Percentiles rank a stretch among this genome's conserved stretches.
Conservation (phyloP, 2,888 invertebrate genomes). For the Drosophila nr. fundita region DNA sequence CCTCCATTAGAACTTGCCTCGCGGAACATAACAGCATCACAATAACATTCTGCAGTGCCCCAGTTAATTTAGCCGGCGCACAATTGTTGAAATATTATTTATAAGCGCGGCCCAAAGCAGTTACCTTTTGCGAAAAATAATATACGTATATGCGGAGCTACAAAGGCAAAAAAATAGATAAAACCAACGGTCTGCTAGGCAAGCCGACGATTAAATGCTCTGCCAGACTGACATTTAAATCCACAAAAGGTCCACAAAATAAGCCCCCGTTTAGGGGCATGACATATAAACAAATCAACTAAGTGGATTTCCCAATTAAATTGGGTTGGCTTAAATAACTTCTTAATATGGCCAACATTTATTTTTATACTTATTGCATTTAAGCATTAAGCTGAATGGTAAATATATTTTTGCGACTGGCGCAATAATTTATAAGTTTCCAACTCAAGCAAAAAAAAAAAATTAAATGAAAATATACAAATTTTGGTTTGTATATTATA, state of each 20-base stretch:
- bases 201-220: background rate
- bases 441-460: too few species aligned
- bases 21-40: slow-evolving; percentile 29
- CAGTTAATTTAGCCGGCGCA: slow-evolving; percentile 53
- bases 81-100: slow-evolving; percentile 81
- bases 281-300: background rate
- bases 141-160: background rate
- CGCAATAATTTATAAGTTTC: too few species aligned
- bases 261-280: background rate
- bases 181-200: background rate
- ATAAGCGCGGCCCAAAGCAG: slow-evolving; percentile 53
- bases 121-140: slow-evolving; percentile 13
- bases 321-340: background rate
- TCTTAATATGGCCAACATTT: background rate
- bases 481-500: background rate
- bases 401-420: background rate
- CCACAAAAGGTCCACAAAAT: background rate
- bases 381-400: background rate
- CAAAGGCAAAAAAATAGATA: background rate
- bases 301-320: background rate
- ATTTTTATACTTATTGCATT: background rate
- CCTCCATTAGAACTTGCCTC: slow-evolving; percentile 22
- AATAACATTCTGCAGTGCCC: slow-evolving; percentile 25
- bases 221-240: background rate
- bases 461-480: background rate